Percentiles rank a stretch among this genome's conserved stretches.
These are phyloP conservation scores for Thereva unica DNA, from an alignment of 2,888 invertebrate genomes.

Conservation along the genomic window DNA sequence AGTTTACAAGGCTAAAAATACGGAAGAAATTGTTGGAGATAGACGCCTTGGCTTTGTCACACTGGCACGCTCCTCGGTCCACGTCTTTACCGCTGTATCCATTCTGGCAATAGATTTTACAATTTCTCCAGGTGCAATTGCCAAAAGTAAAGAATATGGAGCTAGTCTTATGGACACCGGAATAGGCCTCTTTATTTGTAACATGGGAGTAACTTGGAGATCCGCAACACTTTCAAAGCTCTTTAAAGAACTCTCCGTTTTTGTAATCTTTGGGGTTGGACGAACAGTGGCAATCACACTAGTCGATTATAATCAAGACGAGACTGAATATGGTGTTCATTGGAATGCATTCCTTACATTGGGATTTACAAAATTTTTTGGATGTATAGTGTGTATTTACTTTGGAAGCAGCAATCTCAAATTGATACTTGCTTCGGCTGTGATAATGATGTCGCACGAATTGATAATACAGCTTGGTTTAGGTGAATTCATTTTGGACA, in stretches of 20 bases:
- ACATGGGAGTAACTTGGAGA: slow-evolving; percentile 67
- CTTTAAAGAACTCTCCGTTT: slow-evolving; percentile 44
- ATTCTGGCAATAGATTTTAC: slow-evolving; percentile 95
- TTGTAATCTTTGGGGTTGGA: slow-evolving; percentile 65
- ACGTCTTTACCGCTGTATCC: slow-evolving; percentile 74
- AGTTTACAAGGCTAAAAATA: no score
- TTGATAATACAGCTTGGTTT: slow-evolving; percentile 65
- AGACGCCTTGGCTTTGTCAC: slow-evolving; percentile 59
- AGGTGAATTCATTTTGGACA: slow-evolving; percentile 71
- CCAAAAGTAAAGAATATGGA: slow-evolving; percentile 86
- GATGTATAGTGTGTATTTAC: slow-evolving; percentile 59
- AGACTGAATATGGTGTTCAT: slow-evolving; percentile 93
- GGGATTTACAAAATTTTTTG: slow-evolving; percentile 77
- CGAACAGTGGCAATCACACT: slow-evolving; percentile 66
- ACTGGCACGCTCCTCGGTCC: slow-evolving; percentile 70
- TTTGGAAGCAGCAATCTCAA: slow-evolving; percentile 39
- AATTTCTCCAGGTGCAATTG: slow-evolving; percentile 80
- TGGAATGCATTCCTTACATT: slow-evolving; percentile 99
- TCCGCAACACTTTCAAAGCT: not conserved
- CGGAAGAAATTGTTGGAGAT: no score
- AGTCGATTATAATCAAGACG: slow-evolving; percentile 82
- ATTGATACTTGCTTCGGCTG: slow-evolving; percentile 55
- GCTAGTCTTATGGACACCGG: slow-evolving; percentile 94
- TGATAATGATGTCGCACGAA: slow-evolving; percentile 68
- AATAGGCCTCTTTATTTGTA: slow-evolving; percentile 83